phyloP scores from a whole-genome alignment of 2,888 invertebrate genomes.

The Empis livida region DNA sequence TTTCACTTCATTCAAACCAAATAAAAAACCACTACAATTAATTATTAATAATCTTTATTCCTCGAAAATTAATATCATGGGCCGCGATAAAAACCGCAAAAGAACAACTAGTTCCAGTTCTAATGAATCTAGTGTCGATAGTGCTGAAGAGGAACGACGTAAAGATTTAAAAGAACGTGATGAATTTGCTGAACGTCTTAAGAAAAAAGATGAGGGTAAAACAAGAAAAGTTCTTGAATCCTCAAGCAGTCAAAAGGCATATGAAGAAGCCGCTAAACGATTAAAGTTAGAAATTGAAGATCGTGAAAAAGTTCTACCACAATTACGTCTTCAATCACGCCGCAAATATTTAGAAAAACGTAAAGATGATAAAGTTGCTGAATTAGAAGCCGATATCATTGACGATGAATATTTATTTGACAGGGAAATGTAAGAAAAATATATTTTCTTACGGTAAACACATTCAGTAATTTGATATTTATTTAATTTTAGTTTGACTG shows the following conservation, averaged over 20 bases:
- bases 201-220: conserved; percentile 77
- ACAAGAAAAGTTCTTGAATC: conserved; percentile 63
- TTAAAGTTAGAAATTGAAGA: conserved; percentile 79
- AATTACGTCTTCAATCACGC: conserved; percentile 79
- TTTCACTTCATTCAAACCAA: no score
- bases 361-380: conserved; percentile 90
- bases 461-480: no score
- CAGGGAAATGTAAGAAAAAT: conserved; percentile 58
- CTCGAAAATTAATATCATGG: no score
- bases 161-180: conserved; percentile 85
- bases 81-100: conserved; percentile 19
- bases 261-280: conserved; percentile 81
- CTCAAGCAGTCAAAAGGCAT: conserved; percentile 51
- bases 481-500: conserved; percentile 53
- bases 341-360: conserved; percentile 90
- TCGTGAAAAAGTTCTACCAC: conserved; percentile 73
- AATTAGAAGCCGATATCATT: conserved; percentile 84
- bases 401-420: conserved; percentile 96
- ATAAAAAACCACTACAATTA: no score
- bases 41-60: no score
- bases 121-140: conserved; percentile 42
- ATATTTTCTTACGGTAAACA: not conserved
- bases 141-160: conserved; percentile 65
- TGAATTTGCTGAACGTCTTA: conserved; percentile 81
- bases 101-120: conserved; percentile 19